Base-by-base conservation (phyloP, 1,140 invertebrate genomes). In the Bombus turneri region DNA sequence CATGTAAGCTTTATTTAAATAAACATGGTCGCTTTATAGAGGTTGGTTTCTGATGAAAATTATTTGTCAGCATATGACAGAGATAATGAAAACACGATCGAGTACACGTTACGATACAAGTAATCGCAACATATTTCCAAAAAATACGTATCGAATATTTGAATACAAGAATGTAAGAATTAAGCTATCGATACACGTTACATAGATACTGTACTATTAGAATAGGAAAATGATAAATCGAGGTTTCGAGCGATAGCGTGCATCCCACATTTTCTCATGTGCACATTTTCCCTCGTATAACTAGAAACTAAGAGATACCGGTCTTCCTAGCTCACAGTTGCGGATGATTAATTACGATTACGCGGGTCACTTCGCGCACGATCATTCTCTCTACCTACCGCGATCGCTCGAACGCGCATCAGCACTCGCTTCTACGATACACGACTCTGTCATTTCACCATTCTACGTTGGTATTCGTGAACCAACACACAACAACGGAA, bases 321-420 rank as follows among this genome's bases (percentile, higher is more conserved):
- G 82, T 88, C 62, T 62, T 39, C 9, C 77, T 47, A 59, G 77
- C 73, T 37, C 31, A 25, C n/a, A 34, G 62, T 79, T 72, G 78
- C 68, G 72, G 78, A 90, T 93, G 91, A 92, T 93, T 92, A 93
- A 92, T 92, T 92, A 93, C 86, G 88, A 92, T 93, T 92, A 90
- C 81, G 84, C 81, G 90, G 89, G 90, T 91, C 90, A 91, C 85
- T 93, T 90, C 83, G 86, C 80, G 74, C 80, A 83, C 64, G 37
- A 86, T 90, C 82, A 91, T 87, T 79, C 87, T 41, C 41, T 57
- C 43, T 69, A 69, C 37, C 66, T 73, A 83, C 68, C 68, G 53
- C 31, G 81, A 53, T 53, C 47, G 47, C 47, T 53, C 5, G 47
- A 41, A 57, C 78, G 82, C 39, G 64, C 66, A 12, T 37, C n/a